These are phyloP conservation scores for Tolypeutes matacus DNA, from an alignment of 2,797 vertebrate species.

Conservation along the genomic window DNA sequence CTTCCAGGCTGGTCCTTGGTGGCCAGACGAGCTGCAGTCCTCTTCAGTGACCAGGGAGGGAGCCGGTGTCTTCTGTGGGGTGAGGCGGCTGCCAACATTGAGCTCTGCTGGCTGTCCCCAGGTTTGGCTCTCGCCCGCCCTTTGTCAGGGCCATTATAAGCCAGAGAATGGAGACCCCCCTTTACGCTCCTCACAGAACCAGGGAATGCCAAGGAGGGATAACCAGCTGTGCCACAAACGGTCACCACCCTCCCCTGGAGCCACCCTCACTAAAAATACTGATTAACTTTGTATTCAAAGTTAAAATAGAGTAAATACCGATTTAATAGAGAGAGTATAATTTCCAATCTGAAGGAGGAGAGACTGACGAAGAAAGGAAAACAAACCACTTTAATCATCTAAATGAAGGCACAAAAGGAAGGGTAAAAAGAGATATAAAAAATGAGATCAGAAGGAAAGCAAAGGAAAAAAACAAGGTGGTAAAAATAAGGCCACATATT, in stretches of 20 bases:
- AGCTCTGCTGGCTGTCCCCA: neutral
- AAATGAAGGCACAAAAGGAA: neutral
- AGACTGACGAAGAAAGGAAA: neutral
- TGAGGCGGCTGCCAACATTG: neutral
- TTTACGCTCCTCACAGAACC: neutral
- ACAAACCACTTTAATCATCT: neutral
- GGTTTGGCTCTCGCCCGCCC: neutral
- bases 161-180: neutral
- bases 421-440: neutral
- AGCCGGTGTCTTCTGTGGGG: constrained; percentile 14
- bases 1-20: constrained; percentile 55
- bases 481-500: neutral
- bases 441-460: neutral
- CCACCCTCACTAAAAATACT: neutral
- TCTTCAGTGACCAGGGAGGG: constrained; percentile 59
- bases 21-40: constrained; percentile 23
- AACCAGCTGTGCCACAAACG: neutral
- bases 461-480: neutral
- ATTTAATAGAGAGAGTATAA: neutral
- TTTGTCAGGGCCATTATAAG: neutral
- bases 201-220: neutral
- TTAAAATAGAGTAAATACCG: neutral
- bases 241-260: neutral
- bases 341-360: neutral
- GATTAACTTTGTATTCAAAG: neutral